Evolutionary conservation across 2,888 invertebrate genomes (phyloP).

Genomic region (Malthinus flaveolus): DNA sequence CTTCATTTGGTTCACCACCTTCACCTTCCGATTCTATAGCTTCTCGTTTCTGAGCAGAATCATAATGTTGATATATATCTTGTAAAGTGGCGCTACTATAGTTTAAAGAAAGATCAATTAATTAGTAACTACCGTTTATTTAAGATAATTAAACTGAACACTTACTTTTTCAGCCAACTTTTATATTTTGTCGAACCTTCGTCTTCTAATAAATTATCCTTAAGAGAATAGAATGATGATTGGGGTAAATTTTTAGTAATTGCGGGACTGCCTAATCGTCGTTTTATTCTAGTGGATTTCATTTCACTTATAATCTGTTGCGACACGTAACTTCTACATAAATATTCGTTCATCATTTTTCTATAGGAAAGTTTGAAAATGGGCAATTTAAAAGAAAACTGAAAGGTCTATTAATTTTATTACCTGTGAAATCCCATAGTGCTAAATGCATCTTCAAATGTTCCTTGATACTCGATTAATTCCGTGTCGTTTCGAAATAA

Average conservation of each 20-base stretch:
- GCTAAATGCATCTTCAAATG: constrained; percentile 64
- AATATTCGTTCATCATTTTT: constrained; percentile 77
- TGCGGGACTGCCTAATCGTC: constrained; percentile 53
- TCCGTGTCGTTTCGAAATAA: constrained; percentile 29
- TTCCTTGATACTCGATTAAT: constrained; percentile 54
- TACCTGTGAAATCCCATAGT: constrained; percentile 74
- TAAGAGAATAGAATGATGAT: constrained; percentile 44
- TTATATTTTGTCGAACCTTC: constrained; percentile 74
- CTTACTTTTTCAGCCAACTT: constrained; percentile 75
- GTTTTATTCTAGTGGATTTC: constrained; percentile 53
- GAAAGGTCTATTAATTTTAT: constrained; percentile 8
- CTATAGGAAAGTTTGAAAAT: constrained; percentile 49
- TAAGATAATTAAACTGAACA: constrained; percentile 8
- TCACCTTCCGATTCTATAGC: constrained; percentile 37
- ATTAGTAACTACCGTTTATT: background rate
- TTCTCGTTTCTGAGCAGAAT: constrained; percentile 41
- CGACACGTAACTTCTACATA: constrained; percentile 74
- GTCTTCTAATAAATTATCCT: constrained; percentile 64
- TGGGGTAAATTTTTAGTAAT: constrained; percentile 38
- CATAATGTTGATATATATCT: constrained; percentile 69
- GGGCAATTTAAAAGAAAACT: background rate
- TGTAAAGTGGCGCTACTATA: constrained; percentile 71
- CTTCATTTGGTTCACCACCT: constrained; percentile 54
- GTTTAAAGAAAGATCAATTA: background rate
- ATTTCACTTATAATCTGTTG: constrained; percentile 73